Evolutionary conservation across 1,140 invertebrate genomes (phyloP), one percentile per base, ranked within the genome.

Genomic region (Trachymyrmex cornetzi): DNA sequence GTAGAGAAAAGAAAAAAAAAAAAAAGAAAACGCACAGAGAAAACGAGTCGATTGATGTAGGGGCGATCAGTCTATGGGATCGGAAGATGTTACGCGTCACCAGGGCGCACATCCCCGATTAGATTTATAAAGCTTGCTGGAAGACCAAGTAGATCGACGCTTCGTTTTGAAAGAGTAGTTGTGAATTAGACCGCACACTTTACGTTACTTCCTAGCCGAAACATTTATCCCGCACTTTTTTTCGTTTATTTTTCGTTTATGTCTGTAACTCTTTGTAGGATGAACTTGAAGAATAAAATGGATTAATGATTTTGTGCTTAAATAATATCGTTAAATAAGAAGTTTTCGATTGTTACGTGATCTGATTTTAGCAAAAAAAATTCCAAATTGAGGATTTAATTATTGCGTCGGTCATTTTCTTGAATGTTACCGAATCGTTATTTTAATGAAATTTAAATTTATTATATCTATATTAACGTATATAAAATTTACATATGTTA

Each of bases 1-100:
- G 85, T 88, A 88, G 72, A 88, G 30, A 88, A 55, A 87, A 63
- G 87, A 87, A 87, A 80, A 87, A 30, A 30, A 34, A 81, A 82
- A 85, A 85, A 57, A 57, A 75, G 59, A 85, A 77, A 75, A 44
- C 38, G 63, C 69, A 22, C 4, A 50, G 69, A 50, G n/a, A 77
- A 63, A 72, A 82, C 38, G 44, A 66, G 22, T 77, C 63, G 24
- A 79, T 79, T 27, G 53, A 66, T 53, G 30, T 77, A 53, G 59
- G 77, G 12, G 48, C 48, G 24, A 77, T 50, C 67, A 30, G 24
- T 66, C 24, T 11, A 22, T 44, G 38, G 71, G 59, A 85, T 77
- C 74, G 59, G 34, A 53, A 64, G 24, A 66, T 77, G 81, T 81
- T 48, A 22, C 22, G 66, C 63, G 24, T 50, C 55, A 22, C 27